These are phyloP conservation scores for Zingel zingel DNA, from an alignment of 2,113 vertebrate genomes.

Conservation along the genomic window DNA sequence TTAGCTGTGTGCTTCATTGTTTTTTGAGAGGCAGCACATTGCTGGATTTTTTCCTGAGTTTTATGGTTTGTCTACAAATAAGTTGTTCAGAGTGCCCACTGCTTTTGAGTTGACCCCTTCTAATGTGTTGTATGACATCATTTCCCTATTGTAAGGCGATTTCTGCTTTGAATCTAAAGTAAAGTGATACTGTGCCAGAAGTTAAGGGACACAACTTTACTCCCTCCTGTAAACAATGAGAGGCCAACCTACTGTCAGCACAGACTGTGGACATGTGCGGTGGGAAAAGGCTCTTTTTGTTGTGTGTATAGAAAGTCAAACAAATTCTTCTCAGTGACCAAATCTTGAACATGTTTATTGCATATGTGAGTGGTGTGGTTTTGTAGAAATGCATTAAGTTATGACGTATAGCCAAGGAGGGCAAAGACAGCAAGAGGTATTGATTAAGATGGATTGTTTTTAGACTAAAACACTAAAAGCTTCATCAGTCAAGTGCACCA, in stretches of 20 bases:
- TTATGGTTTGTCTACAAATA: slow-evolving; percentile 68
- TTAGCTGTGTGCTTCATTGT: slow-evolving; percentile 53
- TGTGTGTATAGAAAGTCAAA: slow-evolving; percentile 45
- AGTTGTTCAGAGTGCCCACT: slow-evolving; percentile 34
- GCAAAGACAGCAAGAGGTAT: neutral
- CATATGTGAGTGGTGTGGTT: slow-evolving; percentile 21
- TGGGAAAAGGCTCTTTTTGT: slow-evolving; percentile 23
- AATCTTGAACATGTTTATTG: slow-evolving; percentile 33
- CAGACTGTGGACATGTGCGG: slow-evolving; percentile 4
- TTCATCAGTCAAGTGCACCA: neutral
- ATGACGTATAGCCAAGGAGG: slow-evolving; percentile 1
- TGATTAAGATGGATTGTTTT: slow-evolving; percentile 9
- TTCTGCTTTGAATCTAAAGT: slow-evolving; percentile 60
- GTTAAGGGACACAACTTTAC: slow-evolving; percentile 46
- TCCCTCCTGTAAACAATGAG: slow-evolving; percentile 64
- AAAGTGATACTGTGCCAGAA: slow-evolving; percentile 48
- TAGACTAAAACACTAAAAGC: slow-evolving; percentile 5
- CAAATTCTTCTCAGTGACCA: slow-evolving; percentile 31
- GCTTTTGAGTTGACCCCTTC: slow-evolving; percentile 36
- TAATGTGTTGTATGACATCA: slow-evolving; percentile 59
- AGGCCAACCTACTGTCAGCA: slow-evolving; percentile 35
- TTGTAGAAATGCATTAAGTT: slow-evolving; percentile 28
- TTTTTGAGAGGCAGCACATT: slow-evolving; percentile 40
- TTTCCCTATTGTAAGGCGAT: slow-evolving; percentile 24
- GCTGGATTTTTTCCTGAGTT: slow-evolving; percentile 50